A percentile compares a stretch with the other conserved stretches of the same genome.
These are phyloP conservation scores for Drosophila guanche DNA, from an alignment of 1,140 invertebrate genomes.

Conservation along the genomic window DNA sequence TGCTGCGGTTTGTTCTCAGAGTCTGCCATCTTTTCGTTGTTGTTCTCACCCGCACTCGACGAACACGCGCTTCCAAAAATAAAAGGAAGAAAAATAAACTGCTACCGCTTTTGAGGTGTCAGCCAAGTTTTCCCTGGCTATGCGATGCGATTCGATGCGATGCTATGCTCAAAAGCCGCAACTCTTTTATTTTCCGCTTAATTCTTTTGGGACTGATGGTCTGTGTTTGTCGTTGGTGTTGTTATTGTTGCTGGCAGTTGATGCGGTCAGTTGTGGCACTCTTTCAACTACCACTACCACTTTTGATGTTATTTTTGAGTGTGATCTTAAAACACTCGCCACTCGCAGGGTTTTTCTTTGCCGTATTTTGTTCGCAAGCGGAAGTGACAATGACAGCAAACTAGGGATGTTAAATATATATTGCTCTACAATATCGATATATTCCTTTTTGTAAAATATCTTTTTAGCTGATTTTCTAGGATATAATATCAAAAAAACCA, in stretches of 20 bases:
- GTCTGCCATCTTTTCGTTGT: slow-evolving; percentile 77
- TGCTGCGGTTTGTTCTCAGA: slow-evolving; percentile 80
- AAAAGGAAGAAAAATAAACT: slow-evolving; percentile 59
- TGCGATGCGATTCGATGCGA: slow-evolving; percentile 3
- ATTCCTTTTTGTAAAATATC: too few species aligned
- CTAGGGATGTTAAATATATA: slow-evolving; percentile 53
- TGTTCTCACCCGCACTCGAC: slow-evolving; percentile 49
- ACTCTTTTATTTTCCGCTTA: slow-evolving; percentile 57
- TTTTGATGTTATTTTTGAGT: slow-evolving; percentile 83
- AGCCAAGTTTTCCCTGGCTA: slow-evolving; percentile 5
- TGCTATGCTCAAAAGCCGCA: slow-evolving; percentile 35
- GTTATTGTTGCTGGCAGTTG: slow-evolving; percentile 48
- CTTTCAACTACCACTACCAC: slow-evolving; percentile 80
- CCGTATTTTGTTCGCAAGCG: slow-evolving; percentile 78
- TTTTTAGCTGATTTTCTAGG: too few species aligned
- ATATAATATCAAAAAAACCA: neutral
- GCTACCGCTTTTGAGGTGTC: slow-evolving; percentile 14
- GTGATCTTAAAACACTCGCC: slow-evolving; percentile 82
- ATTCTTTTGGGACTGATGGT: slow-evolving; percentile 33
- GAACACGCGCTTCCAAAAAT: slow-evolving; percentile 51
- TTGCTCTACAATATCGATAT: slow-evolving; percentile 20
- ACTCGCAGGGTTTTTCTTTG: slow-evolving; percentile 81
- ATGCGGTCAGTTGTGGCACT: slow-evolving; percentile 74
- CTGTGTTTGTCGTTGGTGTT: slow-evolving; percentile 52
- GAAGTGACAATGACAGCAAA: slow-evolving; percentile 78